These are phyloP conservation scores for Montipora foliosa DNA, from an alignment of 64 coral and sea anemone species.

Conservation along the genomic window DNA sequence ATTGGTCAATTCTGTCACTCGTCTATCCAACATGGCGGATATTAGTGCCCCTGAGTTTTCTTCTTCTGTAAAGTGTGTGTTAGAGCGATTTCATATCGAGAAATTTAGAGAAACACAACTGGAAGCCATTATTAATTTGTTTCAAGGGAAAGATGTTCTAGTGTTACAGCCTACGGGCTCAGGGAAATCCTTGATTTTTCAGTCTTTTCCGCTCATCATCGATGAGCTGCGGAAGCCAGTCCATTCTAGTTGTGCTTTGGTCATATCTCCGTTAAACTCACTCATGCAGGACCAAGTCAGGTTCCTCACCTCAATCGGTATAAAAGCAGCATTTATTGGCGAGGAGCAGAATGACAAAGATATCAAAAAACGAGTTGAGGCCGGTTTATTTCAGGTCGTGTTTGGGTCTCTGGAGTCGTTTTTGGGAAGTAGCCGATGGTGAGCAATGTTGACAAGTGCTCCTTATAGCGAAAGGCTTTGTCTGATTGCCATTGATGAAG, in stretches of 20 bases:
- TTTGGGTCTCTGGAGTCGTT: neutral
- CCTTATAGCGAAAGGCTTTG: too few species aligned
- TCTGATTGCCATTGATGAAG: too few species aligned
- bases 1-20: too few species aligned
- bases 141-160: neutral
- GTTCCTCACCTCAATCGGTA: neutral
- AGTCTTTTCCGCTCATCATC: neutral
- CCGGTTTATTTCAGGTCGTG: neutral
- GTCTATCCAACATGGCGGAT: too few species aligned
- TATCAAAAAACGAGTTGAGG: neutral
- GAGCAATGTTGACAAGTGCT: too few species aligned
- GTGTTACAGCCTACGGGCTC: neutral
- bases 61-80: too few species aligned
- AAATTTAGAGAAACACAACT: neutral
- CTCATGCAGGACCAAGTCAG: neutral
- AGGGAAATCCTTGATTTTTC: neutral
- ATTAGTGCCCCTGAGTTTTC: too few species aligned
- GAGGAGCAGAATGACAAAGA: neutral
- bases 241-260: neutral
- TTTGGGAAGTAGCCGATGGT: too few species aligned
- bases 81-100: neutral
- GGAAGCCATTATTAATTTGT: neutral
- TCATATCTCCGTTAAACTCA: neutral
- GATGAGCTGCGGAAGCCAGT: neutral
- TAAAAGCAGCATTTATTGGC: neutral